Evolutionary conservation across 2,797 vertebrate species (phyloP), one percentile per base, ranked within the genome.

Genomic region (Manis javanica): DNA sequence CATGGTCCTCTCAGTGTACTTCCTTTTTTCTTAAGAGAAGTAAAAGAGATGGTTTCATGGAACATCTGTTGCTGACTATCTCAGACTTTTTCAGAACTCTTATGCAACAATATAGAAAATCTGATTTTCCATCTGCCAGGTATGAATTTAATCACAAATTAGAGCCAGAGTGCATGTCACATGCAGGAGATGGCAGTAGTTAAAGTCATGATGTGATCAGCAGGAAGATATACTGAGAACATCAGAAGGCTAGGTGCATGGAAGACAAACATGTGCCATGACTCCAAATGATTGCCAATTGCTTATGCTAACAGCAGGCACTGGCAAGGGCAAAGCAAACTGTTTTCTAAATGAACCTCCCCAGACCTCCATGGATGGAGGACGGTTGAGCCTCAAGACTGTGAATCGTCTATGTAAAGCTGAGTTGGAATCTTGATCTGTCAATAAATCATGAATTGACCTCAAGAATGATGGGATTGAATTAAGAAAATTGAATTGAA

Each of bases 371-470:
- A 53, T 13, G 11, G 4, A 8, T 66, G 8, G 13, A 83, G 12
- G 57, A 71, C 9, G 26, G 8, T 31, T 72, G 49, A 5, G 10
- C 12, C 16, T 23, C 29, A 55, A 64, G 69, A 77, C 23, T 51
- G 46, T 59, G 31, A 71, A 19, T 78, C 69, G 53, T 42, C 9
- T 84, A 34, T 57, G 46, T 29, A 72, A 94, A 72, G 3, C 24
- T 63, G 42, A 71, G 42, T 51, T 72, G 16, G 1, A 51, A 26
- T 51, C 16, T 78, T 71, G 21, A 7, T 66, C 51, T 88, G 31
- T 39, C 18, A 66, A 72, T 78, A 85, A 89, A 66, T 79, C n/a
- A 78, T 29, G n/a, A 81, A 49, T 49, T 84, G 16, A 72, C 26
- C 9, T 55, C 23, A 91, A 8, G 3, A 72, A 72, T 85, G 5